These are phyloP conservation scores for Cyclina sinensis DNA, from an alignment of 1,140 invertebrate species.

Conservation along the genomic window DNA sequence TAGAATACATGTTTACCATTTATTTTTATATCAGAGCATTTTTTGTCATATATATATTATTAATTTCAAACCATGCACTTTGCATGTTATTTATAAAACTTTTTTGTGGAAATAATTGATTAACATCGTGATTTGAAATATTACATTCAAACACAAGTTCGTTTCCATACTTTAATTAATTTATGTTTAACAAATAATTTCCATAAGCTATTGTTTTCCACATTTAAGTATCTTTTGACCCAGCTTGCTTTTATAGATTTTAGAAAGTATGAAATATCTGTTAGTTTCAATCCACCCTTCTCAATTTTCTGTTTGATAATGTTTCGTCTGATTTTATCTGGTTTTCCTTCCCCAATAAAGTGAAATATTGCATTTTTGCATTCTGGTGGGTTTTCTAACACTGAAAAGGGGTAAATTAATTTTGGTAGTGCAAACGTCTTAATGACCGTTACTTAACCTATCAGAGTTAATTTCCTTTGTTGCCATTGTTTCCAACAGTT, in stretches of 20 bases:
- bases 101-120: too few relatives aligned
- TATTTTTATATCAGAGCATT: too few relatives aligned
- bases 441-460: conserved; percentile 3
- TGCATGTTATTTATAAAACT: too few relatives aligned
- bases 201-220: too few relatives aligned
- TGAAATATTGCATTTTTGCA: background rate
- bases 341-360: background rate
- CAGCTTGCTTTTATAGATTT: background rate
- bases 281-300: background rate
- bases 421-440: conserved; percentile 23
- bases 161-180: too few relatives aligned
- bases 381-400: background rate
- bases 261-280: background rate
- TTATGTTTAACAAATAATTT: too few relatives aligned
- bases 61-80: too few relatives aligned
- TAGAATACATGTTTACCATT: too few relatives aligned
- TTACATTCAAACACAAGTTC: too few relatives aligned
- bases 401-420: background rate
- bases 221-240: background rate
- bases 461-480: conserved; percentile 28
- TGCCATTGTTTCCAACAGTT: background rate
- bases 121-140: too few relatives aligned
- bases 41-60: too few relatives aligned
- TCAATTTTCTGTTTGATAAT: background rate
- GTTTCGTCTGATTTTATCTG: background rate